Evolutionary conservation across 1,140 invertebrate genomes (phyloP), one percentile per base, ranked within the genome.

Genomic region (Saccostrea glomerata): DNA sequence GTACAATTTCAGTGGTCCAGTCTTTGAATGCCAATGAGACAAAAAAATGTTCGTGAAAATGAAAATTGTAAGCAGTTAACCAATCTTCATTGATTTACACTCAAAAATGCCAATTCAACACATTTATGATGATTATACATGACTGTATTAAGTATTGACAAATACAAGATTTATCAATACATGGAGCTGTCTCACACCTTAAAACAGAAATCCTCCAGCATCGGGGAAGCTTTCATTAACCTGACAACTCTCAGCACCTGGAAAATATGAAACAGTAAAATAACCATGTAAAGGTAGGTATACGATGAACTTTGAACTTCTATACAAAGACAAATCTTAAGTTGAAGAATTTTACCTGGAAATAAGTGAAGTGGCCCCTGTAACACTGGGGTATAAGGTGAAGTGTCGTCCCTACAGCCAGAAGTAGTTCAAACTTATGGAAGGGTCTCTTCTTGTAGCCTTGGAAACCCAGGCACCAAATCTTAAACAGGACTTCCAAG

Each of bases 181-280:
- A 47, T 9, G 47, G 47, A 3, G 5, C 47, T 47, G 9, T 47
- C 9, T 6, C 58, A 20, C 58, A 96, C 96, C 93, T 99, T 99
- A 94, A 99, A 99, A 7, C 99, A 99, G 95, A 99, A 99, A 91
- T 99, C 99, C 95, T 99, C 99, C 82, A 99, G 95, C 96, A 99
- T 97, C 20, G 99, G 99, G 0, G 98, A 99, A 0, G 99, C 99
- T 96, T 99, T 99, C 30, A 99, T 99, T 0, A 99, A 95, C 84
- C 99, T 96, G 9, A 99, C 98, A 73, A 99, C 97, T 73, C 99
- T 96, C 55, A 99, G 95, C 60, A 99, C 98, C 97, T 98, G 94
- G n/a, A 91, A 63, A 89, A 60, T 5, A 60, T 13, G 20, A 20
- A 17, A 60, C 58, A 60, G 58, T 60, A 9, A 15, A 60, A 60